Conservation (phyloP, 2,797 vertebrate genomes). For the Darevskia nairensis region DNA sequence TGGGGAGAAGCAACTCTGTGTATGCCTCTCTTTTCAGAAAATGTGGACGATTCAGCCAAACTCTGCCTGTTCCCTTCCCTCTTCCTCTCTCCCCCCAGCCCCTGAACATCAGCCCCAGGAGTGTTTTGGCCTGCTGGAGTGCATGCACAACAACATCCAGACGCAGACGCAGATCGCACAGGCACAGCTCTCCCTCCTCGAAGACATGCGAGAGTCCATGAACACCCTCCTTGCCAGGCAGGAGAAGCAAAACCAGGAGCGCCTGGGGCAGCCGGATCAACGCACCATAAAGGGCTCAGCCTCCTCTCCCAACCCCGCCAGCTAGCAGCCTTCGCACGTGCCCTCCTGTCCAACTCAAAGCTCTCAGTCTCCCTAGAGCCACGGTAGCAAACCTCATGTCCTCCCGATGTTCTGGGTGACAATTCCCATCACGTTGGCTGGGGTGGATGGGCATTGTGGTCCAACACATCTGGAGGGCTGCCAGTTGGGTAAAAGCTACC, state of each 20-base stretch:
- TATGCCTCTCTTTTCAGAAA: no score
- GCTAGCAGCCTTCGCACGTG: not conserved
- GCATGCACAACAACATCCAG: conserved; percentile 61
- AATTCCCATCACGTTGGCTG: no score
- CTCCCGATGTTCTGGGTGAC: no score
- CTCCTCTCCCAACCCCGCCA: not conserved
- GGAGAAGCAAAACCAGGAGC: not conserved
- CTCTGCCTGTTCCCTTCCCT: no score
- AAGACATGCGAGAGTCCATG: conserved; percentile 59
- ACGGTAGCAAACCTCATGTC: not conserved
- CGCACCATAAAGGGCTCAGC: rapidly evolving
- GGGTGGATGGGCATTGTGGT: no score
- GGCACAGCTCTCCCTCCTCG: conserved; percentile 58
- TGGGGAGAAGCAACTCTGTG: no score
- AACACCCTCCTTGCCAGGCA: conserved; percentile 21
- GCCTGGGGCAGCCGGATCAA: not conserved
- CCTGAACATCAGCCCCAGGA: conserved; percentile 51
- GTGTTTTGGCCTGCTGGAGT: conserved; percentile 56
- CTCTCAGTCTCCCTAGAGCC: not conserved
- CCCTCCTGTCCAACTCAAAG: no score
- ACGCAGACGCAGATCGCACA: conserved; percentile 59
- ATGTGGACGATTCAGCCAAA: not conserved
- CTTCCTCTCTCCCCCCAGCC: not conserved
- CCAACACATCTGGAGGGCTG: no score
- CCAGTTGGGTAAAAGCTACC: no score